Evolutionary conservation across 2,888 invertebrate genomes (phyloP).

Genomic region (Pinctada fucata): DNA sequence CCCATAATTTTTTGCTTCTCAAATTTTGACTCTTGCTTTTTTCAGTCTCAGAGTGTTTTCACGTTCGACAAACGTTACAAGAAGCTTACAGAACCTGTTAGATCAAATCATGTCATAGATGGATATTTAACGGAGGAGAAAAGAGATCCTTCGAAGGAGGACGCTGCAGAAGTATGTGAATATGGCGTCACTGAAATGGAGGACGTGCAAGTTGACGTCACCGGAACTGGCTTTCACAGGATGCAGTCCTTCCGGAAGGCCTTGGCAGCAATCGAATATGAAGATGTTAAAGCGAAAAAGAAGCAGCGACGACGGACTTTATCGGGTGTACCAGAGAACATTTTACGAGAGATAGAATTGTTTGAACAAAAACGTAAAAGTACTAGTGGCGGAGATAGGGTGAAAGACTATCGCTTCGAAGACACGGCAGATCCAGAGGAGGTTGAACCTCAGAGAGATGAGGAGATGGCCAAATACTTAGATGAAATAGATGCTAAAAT

Average conservation of each 20-base stretch:
- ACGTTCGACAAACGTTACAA: slow-evolving; percentile 52
- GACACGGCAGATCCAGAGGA: slow-evolving; percentile 55
- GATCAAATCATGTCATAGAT: slow-evolving; percentile 62
- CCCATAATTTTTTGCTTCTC: too few relatives aligned
- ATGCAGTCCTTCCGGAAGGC: slow-evolving; percentile 92
- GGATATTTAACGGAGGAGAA: slow-evolving; percentile 46
- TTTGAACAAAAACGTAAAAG: slow-evolving; percentile 61
- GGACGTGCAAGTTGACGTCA: slow-evolving; percentile 89
- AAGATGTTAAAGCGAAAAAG: slow-evolving; percentile 52
- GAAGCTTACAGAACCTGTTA: slow-evolving; percentile 57
- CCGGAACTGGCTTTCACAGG: slow-evolving; percentile 91
- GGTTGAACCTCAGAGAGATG: slow-evolving; percentile 46
- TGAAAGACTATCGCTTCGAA: slow-evolving; percentile 68
- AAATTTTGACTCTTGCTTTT: too few relatives aligned
- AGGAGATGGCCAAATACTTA: slow-evolving; percentile 65
- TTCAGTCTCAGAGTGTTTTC: too few relatives aligned
- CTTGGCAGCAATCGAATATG: slow-evolving; percentile 76
- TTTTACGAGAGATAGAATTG: slow-evolving; percentile 65
- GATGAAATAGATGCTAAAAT: slow-evolving; percentile 68
- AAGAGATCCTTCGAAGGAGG: slow-evolving; percentile 43
- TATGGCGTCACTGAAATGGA: slow-evolving; percentile 30
- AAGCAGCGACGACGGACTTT: slow-evolving; percentile 65
- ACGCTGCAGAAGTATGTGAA: neutral
- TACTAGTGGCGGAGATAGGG: slow-evolving; percentile 48
- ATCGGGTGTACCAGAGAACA: slow-evolving; percentile 67